phyloP scores from a whole-genome alignment of 1,140 invertebrate genomes.

The Bombus sylvicola region DNA sequence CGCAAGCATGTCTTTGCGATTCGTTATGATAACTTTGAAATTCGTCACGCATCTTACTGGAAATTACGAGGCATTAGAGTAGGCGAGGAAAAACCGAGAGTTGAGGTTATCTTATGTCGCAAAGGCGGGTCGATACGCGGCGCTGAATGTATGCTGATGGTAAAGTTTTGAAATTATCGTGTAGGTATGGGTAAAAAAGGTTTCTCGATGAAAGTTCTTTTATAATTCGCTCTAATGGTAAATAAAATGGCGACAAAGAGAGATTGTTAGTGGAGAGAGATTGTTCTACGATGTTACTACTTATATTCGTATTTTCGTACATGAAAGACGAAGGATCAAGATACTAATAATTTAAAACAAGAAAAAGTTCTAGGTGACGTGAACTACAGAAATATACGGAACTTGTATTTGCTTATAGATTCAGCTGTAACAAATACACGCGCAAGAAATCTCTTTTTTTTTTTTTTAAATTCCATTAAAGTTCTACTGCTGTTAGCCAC shows the following conservation, averaged over 20 bases:
- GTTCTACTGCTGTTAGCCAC: too few relatives aligned
- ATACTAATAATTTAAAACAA: background rate
- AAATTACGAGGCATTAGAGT: slow-evolving; percentile 3
- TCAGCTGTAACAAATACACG: background rate
- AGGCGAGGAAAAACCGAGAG: background rate
- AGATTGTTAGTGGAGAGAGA: too few relatives aligned
- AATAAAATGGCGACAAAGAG: too few relatives aligned
- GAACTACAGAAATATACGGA: background rate
- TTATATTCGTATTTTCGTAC: background rate
- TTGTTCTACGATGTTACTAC: too few relatives aligned
- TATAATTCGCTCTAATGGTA: too few relatives aligned
- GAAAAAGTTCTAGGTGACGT: background rate
- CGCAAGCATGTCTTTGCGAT: background rate
- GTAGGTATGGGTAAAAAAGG: background rate
- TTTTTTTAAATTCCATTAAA: too few relatives aligned
- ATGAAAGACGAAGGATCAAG: background rate
- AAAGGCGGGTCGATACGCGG: background rate
- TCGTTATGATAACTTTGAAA: background rate
- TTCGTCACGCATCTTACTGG: background rate
- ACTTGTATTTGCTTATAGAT: background rate
- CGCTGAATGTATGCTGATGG: background rate
- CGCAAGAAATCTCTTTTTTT: background rate
- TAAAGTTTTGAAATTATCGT: background rate
- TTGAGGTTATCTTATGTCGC: background rate
- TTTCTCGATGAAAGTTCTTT: background rate